A percentile compares a stretch with the other conserved stretches of the same genome.
Conservation (phyloP, 2,113 vertebrate species). For the Sclerurus mexicanus region DNA sequence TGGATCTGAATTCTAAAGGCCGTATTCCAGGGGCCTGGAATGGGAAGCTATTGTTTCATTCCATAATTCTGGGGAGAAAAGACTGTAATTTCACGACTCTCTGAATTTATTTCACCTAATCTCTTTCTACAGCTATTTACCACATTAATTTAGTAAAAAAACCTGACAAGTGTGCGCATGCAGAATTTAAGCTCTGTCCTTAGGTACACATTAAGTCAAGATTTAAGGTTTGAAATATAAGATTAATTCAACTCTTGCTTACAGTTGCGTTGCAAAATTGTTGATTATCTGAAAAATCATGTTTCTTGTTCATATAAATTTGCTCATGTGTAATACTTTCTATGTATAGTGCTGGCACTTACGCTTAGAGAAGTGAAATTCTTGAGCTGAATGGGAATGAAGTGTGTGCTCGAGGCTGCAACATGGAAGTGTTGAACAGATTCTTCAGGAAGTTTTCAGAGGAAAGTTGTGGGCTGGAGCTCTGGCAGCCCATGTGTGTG, state of each 20-base stretch:
- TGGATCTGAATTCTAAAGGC: background rate
- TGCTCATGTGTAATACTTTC: background rate
- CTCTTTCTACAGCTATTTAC: background rate
- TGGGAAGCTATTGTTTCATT: background rate
- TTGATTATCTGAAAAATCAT: background rate
- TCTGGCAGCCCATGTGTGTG: background rate
- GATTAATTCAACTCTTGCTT: slow-evolving; percentile 14
- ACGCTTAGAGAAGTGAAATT: background rate
- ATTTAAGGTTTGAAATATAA: background rate
- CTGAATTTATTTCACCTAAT: slow-evolving; percentile 34
- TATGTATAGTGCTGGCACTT: background rate
- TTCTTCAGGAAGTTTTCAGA: background rate
- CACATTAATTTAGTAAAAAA: slow-evolving; percentile 11
- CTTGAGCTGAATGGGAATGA: background rate
- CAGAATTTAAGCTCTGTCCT: background rate
- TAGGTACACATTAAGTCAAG: background rate
- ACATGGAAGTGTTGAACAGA: background rate
- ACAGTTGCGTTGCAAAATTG: background rate
- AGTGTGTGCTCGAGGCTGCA: background rate
- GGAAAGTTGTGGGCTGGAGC: background rate
- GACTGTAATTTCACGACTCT: slow-evolving; percentile 34
- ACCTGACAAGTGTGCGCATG: background rate
- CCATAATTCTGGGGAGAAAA: background rate
- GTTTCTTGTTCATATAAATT: background rate
- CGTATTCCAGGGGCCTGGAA: background rate